phyloP scores from a whole-genome alignment of 2,113 vertebrate genomes.

The Chaenogobius annularis region DNA sequence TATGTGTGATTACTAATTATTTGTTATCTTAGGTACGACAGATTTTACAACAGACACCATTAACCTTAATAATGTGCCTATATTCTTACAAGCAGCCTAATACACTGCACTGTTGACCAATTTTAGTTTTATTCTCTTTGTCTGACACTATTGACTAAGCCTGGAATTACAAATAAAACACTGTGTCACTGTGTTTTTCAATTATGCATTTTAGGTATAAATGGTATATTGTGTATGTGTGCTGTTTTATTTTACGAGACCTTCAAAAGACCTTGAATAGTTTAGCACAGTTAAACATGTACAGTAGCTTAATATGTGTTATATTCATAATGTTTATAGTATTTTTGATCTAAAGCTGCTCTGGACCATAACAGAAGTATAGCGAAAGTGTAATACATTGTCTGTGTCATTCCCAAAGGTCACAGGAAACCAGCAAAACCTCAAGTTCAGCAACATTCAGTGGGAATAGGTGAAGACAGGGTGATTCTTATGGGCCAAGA shows the following conservation, averaged over 20 bases:
- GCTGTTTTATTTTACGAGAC: conserved; percentile 36
- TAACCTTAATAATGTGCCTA: too few relatives aligned
- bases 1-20: background rate
- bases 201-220: conserved; percentile 27
- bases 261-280: conserved; percentile 55
- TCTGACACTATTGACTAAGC: conserved; percentile 27
- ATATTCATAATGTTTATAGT: conserved; percentile 3
- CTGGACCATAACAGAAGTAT: conserved; percentile 25
- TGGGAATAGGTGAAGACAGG: conserved; percentile 21
- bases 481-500: conserved; percentile 22
- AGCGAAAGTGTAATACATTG: conserved; percentile 33
- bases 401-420: conserved; percentile 51
- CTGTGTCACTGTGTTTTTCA: conserved; percentile 10
- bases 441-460: conserved; percentile 33
- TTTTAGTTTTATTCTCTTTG: conserved; percentile 31
- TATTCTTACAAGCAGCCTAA: background rate
- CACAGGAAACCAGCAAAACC: conserved; percentile 42
- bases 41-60: background rate
- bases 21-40: background rate
- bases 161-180: conserved; percentile 17
- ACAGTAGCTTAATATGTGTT: background rate
- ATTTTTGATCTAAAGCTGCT: conserved; percentile 21
- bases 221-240: conserved; percentile 15
- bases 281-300: conserved; percentile 9
- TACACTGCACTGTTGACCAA: conserved; percentile 4